Evolutionary conservation across 2,113 vertebrate genomes (phyloP), one percentile per base, ranked within the genome.

Genomic region (Hipposideros armiger): DNA sequence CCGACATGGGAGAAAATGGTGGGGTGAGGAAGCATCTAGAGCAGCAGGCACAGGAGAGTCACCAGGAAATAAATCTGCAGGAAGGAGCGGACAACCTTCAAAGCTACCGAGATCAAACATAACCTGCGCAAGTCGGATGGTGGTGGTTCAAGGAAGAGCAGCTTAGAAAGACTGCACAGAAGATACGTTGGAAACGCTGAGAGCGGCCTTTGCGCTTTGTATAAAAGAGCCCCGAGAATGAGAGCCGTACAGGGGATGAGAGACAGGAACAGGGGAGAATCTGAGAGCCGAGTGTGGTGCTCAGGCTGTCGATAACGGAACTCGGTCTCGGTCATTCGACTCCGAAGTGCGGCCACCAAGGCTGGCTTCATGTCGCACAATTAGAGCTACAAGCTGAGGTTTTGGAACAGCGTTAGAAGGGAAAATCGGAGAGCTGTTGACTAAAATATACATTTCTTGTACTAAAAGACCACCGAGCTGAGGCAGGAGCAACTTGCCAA

Each of bases 91-190:
- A 4, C 28, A 3, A 6, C 87, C 28, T 47, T 11, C 19, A 0
- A 0, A 0, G 3, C 11, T 7, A 0, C 47, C 0, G 36, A 20
- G 66, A 5, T 0, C 45, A 15, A 8, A 3, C 1, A 0, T 2
- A 3, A 1, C 58, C 69, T 14, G 16, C 30, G 1, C 17, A 0
- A 19, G 26, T 8, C 45, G 26, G 40, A 20, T 0, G 66, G n/a
- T 20, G 30, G 19, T 24, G 70, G 78, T 5, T 60, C 19, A 4
- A 52, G 73, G 50, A 22, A 22, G 24, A 42, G 72, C 8, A 32
- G 85, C 2, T 4, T 8, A 4, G 16, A 3, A 5, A 5, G 22
- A 32, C 10, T 1, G 0, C 1, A 19, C 28, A 8, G 80, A 58
- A n/a, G 90, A 5, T 17, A 4, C 0, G 0, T 2, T 19, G 47